Base-by-base conservation (phyloP, 2,113 vertebrate genomes). In the Peromyscus maniculatus region DNA sequence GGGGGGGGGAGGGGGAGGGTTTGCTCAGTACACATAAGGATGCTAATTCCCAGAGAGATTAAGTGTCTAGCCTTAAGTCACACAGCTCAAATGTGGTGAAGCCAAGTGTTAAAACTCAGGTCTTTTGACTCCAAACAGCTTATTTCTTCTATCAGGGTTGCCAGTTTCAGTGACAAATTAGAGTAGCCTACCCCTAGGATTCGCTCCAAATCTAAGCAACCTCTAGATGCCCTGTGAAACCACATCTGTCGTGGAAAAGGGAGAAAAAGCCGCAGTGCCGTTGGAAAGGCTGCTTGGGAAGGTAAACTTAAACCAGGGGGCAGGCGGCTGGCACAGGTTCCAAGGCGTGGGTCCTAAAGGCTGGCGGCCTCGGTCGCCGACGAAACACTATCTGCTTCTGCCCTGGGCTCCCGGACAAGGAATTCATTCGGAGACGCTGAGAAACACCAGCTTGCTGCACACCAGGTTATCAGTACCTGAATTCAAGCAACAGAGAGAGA, bases 151-250 rank as follows among this genome's bases (percentile, higher is more conserved):
- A 57, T 95, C 94, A 82, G 57, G 96, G 52, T 82, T 95, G 66
- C 77, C 67, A 17, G 89, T 95, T 97, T 96, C 66, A 93, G 69
- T 95, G 96, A 62, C 89, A 95, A 91, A 96, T 80, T 94, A 93
- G 93, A 93, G 91, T 91, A 95, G 93, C 66, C 43, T 95, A 49
- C 80, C 88, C 64, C 36, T 71, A 89, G 94, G 92, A 78, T 92
- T 96, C 95, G 84, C 96, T 97, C 46, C 95, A 93, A 97, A 93
- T 97, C 95, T 93, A 95, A 95, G 77, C 94, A 96, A 92, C 94
- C 86, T 94, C 86, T 92, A 78, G 75, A 89, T 96, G 94, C 82
- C 91, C 95, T 96, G 72, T 91, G 94, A 97, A 97, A 97, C 92
- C 95, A 94, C 86, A 97, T 93, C 96, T 95, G 94, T 94, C 91